These are phyloP conservation scores for Lithobates sylvaticus DNA, from an alignment of 2,797 vertebrate species.

Conservation along the genomic window DNA sequence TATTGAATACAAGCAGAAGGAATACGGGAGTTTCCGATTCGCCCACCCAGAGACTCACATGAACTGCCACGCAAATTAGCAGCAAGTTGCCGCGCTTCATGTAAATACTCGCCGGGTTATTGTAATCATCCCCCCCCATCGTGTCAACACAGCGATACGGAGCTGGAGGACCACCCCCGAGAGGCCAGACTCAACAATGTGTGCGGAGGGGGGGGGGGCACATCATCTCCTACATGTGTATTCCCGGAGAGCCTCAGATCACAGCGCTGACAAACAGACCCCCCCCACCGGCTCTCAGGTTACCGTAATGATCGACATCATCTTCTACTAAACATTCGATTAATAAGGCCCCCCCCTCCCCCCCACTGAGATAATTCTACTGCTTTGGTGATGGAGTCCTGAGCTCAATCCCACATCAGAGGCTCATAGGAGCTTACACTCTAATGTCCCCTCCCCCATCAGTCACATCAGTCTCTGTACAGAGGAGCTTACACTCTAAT, in stretches of 20 bases:
- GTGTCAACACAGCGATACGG: constrained; percentile 54
- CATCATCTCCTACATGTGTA: constrained; percentile 36
- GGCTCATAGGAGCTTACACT: no score
- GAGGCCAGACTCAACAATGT: constrained; percentile 32
- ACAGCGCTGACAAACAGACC: no score
- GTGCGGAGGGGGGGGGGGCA: constrained; percentile 12
- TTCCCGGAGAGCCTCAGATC: background rate
- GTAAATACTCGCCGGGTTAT: constrained; percentile 54
- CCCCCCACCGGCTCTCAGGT: no score
- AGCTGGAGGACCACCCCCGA: constrained; percentile 46
- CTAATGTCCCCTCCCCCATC: no score
- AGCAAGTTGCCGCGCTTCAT: constrained; percentile 22
- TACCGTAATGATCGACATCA: no score
- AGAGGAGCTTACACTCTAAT: no score
- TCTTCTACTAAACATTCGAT: no score
- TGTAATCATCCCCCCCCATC: constrained; percentile 49
- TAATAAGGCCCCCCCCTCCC: no score
- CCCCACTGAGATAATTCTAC: no score
- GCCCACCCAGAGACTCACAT: constrained; percentile 26
- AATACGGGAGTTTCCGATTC: constrained; percentile 35
- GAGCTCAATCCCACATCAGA: no score
- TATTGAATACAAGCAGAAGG: constrained; percentile 50
- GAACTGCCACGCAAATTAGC: constrained; percentile 11
- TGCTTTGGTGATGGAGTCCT: no score
- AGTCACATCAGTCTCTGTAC: no score